These are phyloP conservation scores for Limnephilus rhombicus DNA, from an alignment of 2,888 invertebrate genomes.

Conservation along the genomic window DNA sequence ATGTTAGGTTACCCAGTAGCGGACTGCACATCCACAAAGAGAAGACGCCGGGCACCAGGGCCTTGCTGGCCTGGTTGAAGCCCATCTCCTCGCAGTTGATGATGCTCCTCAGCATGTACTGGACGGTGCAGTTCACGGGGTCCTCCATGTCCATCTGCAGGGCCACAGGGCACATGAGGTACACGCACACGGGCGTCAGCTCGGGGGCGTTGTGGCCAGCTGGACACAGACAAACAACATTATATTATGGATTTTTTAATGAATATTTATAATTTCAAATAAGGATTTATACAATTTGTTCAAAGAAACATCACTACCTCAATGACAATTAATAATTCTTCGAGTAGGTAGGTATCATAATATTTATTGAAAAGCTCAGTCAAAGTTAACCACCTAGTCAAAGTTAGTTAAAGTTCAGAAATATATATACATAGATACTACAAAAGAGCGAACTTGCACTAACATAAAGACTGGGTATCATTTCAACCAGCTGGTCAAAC, in stretches of 20 bases:
- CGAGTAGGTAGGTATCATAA: too few species aligned
- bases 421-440: too few species aligned
- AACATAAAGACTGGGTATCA: too few species aligned
- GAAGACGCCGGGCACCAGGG: slow-evolving; percentile 90
- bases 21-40: slow-evolving; percentile 97
- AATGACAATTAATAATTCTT: too few species aligned
- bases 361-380: too few species aligned
- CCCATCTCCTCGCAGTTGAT: slow-evolving; percentile 82
- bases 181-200: slow-evolving; percentile 84
- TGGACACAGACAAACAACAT: slow-evolving; percentile 68
- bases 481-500: too few species aligned
- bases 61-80: slow-evolving; percentile 84
- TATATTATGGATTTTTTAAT: neutral
- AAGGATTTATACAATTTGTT: too few species aligned
- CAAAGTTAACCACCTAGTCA: too few species aligned
- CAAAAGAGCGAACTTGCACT: too few species aligned
- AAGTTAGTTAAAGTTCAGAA: too few species aligned
- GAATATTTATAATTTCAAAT: neutral
- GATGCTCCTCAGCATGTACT: slow-evolving; percentile 72
- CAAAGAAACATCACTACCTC: too few species aligned
- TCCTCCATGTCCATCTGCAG: slow-evolving; percentile 92
- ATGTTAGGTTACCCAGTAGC: slow-evolving; percentile 81
- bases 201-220: slow-evolving; percentile 70
- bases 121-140: slow-evolving; percentile 82
- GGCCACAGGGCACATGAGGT: slow-evolving; percentile 89